Conservation (phyloP, 2,888 invertebrate genomes). For the Syritta pipiens region DNA sequence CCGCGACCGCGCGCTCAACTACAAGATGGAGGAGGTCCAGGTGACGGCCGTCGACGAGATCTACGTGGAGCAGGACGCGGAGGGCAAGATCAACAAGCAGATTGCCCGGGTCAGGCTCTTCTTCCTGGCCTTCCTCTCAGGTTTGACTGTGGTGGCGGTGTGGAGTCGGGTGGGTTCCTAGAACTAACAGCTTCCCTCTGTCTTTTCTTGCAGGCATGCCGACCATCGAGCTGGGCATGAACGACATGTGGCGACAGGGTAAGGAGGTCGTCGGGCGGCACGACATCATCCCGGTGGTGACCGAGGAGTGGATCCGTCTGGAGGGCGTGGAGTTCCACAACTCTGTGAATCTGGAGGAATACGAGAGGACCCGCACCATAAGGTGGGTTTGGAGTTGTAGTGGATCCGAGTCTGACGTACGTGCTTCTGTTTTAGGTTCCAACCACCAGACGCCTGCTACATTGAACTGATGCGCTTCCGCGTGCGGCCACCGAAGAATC, state of each 20-base stretch:
- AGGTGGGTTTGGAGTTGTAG: constrained; percentile 82
- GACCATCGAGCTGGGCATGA: constrained; percentile 96
- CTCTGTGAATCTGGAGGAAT: constrained; percentile 94
- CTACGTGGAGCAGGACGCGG: constrained; percentile 91
- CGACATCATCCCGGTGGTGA: constrained; percentile 98
- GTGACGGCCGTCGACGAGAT: constrained; percentile 95
- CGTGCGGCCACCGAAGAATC: constrained; percentile 95
- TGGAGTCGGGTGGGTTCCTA: constrained; percentile 80
- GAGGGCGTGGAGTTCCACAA: constrained; percentile 97
- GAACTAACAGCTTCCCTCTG: not conserved
- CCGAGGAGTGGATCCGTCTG: constrained; percentile 99
- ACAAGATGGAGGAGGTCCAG: constrained; percentile 98
- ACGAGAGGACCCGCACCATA: constrained; percentile 90
- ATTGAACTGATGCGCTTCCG: constrained; percentile 98
- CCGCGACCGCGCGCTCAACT: constrained; percentile 92
- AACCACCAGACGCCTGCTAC: constrained; percentile 98
- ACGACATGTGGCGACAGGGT: constrained; percentile 98
- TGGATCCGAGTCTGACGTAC: not conserved
- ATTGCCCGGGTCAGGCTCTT: constrained; percentile 97
- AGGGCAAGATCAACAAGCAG: constrained; percentile 91
- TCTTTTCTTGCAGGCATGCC: constrained; percentile 87
- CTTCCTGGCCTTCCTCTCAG: constrained; percentile 96
- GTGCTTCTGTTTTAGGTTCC: constrained; percentile 84
- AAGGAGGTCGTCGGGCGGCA: constrained; percentile 99
- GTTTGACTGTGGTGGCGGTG: no score